These are phyloP conservation scores for Pterostichus madidus DNA, from an alignment of 2,888 invertebrate genomes.

Conservation along the genomic window DNA sequence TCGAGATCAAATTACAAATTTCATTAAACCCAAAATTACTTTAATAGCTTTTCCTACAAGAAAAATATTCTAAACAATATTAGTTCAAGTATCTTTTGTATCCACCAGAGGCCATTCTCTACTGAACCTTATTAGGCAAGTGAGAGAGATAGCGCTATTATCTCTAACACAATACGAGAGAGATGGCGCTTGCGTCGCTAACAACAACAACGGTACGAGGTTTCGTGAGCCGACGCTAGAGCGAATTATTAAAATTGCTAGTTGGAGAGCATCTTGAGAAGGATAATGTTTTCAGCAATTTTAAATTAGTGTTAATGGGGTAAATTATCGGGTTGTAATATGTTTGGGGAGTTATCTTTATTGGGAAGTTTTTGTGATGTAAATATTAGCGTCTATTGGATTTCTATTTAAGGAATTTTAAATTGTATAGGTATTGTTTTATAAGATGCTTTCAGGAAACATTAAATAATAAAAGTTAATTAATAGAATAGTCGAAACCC, in stretches of 20 bases:
- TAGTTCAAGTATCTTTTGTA: constrained; percentile 49
- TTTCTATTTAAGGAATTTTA: neutral
- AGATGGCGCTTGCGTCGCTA: neutral
- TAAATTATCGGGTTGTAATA: constrained; percentile 35
- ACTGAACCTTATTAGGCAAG: constrained; percentile 21
- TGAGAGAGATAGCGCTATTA: constrained; percentile 9
- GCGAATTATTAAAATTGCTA: constrained; percentile 45
- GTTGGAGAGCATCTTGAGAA: neutral
- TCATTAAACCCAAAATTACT: constrained; percentile 53
- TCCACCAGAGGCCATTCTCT: constrained; percentile 17
- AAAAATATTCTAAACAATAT: constrained; percentile 50
- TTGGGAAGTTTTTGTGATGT: neutral
- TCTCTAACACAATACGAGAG: neutral
- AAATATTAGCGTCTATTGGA: neutral
- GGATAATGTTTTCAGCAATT: constrained; percentile 28
- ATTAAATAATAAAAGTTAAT: neutral
- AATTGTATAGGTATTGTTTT: neutral
- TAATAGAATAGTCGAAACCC: neutral
- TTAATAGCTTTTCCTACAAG: constrained; percentile 30
- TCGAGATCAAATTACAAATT: constrained; percentile 41
- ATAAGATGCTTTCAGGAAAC: neutral
- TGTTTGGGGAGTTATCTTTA: constrained; percentile 6
- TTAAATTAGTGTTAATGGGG: constrained; percentile 31
- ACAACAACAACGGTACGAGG: too few relatives aligned
- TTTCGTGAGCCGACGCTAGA: neutral